Evolutionary conservation across 2,888 invertebrate genomes (phyloP).

Genomic region (Diaperis boleti): DNA sequence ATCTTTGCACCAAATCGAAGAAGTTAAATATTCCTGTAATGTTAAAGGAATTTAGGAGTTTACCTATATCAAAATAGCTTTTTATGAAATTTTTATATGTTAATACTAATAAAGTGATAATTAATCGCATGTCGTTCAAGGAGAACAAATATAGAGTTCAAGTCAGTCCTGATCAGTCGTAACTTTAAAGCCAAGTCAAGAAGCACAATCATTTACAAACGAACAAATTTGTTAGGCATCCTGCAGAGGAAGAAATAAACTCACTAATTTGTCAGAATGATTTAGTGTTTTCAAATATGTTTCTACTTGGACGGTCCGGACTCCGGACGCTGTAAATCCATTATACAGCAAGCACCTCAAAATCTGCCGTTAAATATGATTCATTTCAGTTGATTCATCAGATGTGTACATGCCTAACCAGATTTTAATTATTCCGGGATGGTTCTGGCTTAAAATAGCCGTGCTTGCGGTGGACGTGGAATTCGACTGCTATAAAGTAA

Average conservation of each 20-base stretch:
- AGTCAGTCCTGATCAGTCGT: too few species aligned
- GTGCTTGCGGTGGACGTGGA: conserved; percentile 22
- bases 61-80: too few species aligned
- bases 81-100: too few species aligned
- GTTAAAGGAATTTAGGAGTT: too few species aligned
- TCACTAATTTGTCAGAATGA: neutral
- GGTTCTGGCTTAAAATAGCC: conserved; percentile 21
- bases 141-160: too few species aligned
- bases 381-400: conserved; percentile 11
- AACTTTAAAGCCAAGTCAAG: too few species aligned
- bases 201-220: too few species aligned
- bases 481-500: conserved; percentile 23
- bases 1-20: conserved; percentile 1
- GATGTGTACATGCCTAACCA: conserved; percentile 21
- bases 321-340: neutral
- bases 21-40: too few species aligned
- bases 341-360: neutral
- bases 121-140: too few species aligned
- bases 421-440: conserved; percentile 36
- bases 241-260: neutral
- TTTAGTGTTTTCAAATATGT: neutral
- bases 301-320: neutral
- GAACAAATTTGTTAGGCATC: too few species aligned
- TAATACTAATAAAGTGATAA: too few species aligned
- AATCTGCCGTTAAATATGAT: conserved; percentile 1